Conservation (phyloP, 2,888 invertebrate genomes). For the Callosobruchus maculatus region DNA sequence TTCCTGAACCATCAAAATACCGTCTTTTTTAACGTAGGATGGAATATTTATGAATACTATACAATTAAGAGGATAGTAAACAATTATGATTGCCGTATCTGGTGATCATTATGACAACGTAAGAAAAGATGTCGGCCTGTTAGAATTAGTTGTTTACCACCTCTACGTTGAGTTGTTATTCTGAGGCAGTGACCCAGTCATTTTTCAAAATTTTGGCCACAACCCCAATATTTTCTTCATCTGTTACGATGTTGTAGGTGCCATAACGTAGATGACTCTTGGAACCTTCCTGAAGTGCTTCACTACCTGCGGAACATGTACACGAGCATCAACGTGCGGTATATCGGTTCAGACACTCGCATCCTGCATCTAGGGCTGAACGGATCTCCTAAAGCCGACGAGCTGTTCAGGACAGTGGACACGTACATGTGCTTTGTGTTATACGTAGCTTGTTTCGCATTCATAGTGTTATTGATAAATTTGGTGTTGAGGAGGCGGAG, state of each 20-base stretch:
- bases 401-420: slow-evolving; percentile 38
- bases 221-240: too few species aligned
- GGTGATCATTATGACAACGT: too few species aligned
- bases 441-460: slow-evolving; percentile 53
- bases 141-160: too few species aligned
- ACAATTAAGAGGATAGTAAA: too few species aligned
- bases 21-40: too few species aligned
- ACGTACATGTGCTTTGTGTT: slow-evolving; percentile 44
- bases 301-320: slow-evolving; percentile 61
- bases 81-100: too few species aligned
- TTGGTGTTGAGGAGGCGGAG: slow-evolving; percentile 66
- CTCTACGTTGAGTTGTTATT: too few species aligned
- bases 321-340: slow-evolving; percentile 47
- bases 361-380: slow-evolving; percentile 35
- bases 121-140: too few species aligned
- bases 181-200: too few species aligned
- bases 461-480: slow-evolving; percentile 62
- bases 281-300: slow-evolving; percentile 63
- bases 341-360: slow-evolving; percentile 47
- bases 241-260: slow-evolving; percentile 47
- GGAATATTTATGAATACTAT: too few species aligned
- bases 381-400: slow-evolving; percentile 13
- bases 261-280: slow-evolving; percentile 49
- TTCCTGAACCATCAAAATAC: too few species aligned
- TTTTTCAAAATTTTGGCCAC: too few species aligned